phyloP scores from a whole-genome alignment of 2,888 invertebrate genomes.

The Drosophila mimica region DNA sequence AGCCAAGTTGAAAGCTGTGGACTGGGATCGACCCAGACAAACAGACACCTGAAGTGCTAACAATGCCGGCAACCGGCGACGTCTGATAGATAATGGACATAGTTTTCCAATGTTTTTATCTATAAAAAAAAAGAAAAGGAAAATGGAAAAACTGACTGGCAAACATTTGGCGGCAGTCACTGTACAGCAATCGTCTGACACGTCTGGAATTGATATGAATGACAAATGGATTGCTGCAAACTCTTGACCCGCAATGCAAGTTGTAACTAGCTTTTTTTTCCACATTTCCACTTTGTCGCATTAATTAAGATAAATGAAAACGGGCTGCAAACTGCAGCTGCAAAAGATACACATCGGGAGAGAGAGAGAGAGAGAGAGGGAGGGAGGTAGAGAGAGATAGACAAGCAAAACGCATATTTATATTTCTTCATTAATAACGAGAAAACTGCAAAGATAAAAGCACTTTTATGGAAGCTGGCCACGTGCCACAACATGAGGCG shows the following conservation, averaged over 20 bases:
- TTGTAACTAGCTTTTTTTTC: conserved; percentile 7
- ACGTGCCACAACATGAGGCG: conserved; percentile 47
- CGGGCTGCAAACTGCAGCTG: conserved; percentile 37
- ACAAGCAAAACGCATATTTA: conserved; percentile 21
- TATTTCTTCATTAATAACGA: conserved; percentile 46
- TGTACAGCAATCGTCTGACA: conserved; percentile 24
- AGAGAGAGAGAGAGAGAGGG: too few relatives aligned
- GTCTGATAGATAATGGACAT: conserved; percentile 33
- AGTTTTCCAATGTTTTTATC: not conserved
- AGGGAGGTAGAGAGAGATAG: not conserved
- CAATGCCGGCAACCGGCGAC: conserved; percentile 22
- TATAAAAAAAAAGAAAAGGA: conserved; percentile 5
- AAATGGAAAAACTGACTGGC: conserved; percentile 17
- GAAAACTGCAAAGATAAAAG: conserved; percentile 12
- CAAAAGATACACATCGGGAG: conserved; percentile 4
- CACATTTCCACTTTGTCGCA: conserved; percentile 1
- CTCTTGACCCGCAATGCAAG: conserved; percentile 63
- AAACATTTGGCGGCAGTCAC: conserved; percentile 23
- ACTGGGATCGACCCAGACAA: not conserved
- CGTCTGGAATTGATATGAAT: conserved; percentile 55
- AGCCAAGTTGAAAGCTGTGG: conserved; percentile 32
- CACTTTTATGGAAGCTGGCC: conserved; percentile 28
- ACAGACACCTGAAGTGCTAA: conserved; percentile 30
- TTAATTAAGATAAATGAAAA: conserved; percentile 50
- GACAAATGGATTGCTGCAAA: conserved; percentile 42